Evolutionary conservation across 2,888 invertebrate genomes (phyloP), one percentile per base, ranked within the genome.

Genomic region (Noctua janthe): DNA sequence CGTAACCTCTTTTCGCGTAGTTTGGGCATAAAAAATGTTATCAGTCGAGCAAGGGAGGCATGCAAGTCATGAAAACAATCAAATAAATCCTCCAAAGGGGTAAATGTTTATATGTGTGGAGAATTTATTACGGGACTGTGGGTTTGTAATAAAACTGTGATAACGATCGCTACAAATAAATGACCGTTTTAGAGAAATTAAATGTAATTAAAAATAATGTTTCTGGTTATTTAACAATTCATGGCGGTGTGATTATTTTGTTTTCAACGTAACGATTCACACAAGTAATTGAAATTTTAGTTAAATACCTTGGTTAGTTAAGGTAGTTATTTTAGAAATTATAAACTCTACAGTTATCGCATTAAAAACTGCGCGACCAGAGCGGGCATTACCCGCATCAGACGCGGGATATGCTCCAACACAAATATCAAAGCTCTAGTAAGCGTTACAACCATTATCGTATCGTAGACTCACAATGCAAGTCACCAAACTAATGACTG

Each of bases 401-500:
- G 73, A 67, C 35, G 69, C 49, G 10, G 80, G n/a, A 20, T 35
- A 43, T 15, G 56, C 47, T 56, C 62, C 29, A 62, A n/a, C 76
- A 70, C 20, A 79, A 81, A 80, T 71, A 70, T 39, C 35, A 64
- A 73, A 78, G 47, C 74, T 75, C 29, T 69, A 56, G 66, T 80
- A 82, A 83, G 62, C 82, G 66, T 81, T 74, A 91, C 90, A 90
- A 90, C 92, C 93, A 94, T 94, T 94, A 94, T 87, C 89, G 88
- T 88, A 90, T 90, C 90, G 90, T 89, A 89, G 82, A 87, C 88
- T 89, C 85, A 90, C 90, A 90, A 74, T 94, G 95, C 96, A 95
- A 96, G 96, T 96, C 96, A 96, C 93, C 90, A 91, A 92, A 95
- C 94, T 94, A 95, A 96, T 95, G 95, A 95, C 94, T 91, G 87